Base-by-base conservation (phyloP, 2,113 vertebrate genomes). In the Tachycineta bicolor region DNA sequence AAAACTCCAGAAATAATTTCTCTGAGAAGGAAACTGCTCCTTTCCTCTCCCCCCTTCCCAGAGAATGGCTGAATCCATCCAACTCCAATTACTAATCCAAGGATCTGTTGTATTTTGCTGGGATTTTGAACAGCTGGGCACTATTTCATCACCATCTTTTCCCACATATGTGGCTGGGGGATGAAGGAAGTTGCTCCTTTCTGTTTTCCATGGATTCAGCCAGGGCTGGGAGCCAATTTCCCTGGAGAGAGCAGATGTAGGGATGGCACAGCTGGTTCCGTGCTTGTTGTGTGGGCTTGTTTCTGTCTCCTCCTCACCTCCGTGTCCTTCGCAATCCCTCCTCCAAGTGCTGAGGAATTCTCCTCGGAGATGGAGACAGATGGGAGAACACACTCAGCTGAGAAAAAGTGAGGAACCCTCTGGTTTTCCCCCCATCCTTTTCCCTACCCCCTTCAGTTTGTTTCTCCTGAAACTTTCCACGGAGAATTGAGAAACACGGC, bases 111-210 rank as follows among this genome's bases (percentile, higher is more conserved):
- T 11, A 11, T 41, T 83, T 70, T 14, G 9, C 22, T 39, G 33
- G 39, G 21, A 46, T 52, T 65, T 47, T 16, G 18, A 43, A 31
- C 26, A 75, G 75, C 34, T 85, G 50, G 11, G 26, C 63, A 63
- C 58, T 34, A 20, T 37, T 69, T 55, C 13, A 67, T 20, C 53
- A 81, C 46, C 50, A 12, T 10, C 31, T 81, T 91, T 80, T 11
- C 53, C 52, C 53, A 52, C 13, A 7, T 17, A 52, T 58, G 74
- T 12, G 83, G 9, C 26, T 26, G 46, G 14, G 44, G 24, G 39
- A 53, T 37, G 80, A 34, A 58, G 46, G 50, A 74, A 80, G 64
- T 44, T 83, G 83, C 83, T 95, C 63, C 67, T 76, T 85, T 64
- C 67, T 26, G n/a, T 37, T 50, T 62, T 29, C 55, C 1, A 1